phyloP scores from a whole-genome alignment of 2,113 vertebrate species.

The Brevimyrus niger region DNA sequence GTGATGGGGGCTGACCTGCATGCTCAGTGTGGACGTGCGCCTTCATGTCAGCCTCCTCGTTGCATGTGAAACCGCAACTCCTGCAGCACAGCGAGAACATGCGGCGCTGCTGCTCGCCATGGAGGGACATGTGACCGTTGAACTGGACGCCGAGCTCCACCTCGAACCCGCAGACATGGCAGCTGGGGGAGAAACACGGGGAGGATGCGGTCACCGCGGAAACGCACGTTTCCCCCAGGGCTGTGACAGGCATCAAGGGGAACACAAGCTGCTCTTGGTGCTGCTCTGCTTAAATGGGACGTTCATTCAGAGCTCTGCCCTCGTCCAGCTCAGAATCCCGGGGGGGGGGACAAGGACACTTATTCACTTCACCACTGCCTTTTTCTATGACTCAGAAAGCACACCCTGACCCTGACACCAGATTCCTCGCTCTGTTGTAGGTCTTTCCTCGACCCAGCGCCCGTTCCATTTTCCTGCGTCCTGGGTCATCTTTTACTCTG shows the following conservation, averaged over 20 bases:
- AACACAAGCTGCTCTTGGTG: not conserved
- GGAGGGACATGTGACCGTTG: constrained; percentile 98
- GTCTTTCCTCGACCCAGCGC: not conserved
- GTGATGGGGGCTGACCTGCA: constrained; percentile 63
- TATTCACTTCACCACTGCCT: not conserved
- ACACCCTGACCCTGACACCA: not conserved
- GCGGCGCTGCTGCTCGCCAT: constrained; percentile 98
- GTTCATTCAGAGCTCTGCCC: not conserved
- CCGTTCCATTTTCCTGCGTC: not conserved
- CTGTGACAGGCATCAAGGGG: not conserved
- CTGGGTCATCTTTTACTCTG: not conserved
- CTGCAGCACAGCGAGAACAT: constrained; percentile 99
- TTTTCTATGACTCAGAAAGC: not conserved
- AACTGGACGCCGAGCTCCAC: constrained; percentile 96
- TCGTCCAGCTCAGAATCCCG: not conserved
- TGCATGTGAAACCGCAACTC: constrained; percentile 85
- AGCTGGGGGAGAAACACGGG: constrained; percentile 56
- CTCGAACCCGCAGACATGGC: constrained; percentile 97
- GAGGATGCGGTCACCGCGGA: not conserved
- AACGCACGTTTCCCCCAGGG: not conserved
- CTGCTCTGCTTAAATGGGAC: not conserved
- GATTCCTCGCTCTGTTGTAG: not conserved
- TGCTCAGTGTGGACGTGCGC: constrained; percentile 81
- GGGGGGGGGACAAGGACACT: not conserved
- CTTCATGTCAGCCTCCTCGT: constrained; percentile 93